Evolutionary conservation across 2,797 vertebrate species (phyloP).

Genomic region (Syngnathus rostellatus): DNA sequence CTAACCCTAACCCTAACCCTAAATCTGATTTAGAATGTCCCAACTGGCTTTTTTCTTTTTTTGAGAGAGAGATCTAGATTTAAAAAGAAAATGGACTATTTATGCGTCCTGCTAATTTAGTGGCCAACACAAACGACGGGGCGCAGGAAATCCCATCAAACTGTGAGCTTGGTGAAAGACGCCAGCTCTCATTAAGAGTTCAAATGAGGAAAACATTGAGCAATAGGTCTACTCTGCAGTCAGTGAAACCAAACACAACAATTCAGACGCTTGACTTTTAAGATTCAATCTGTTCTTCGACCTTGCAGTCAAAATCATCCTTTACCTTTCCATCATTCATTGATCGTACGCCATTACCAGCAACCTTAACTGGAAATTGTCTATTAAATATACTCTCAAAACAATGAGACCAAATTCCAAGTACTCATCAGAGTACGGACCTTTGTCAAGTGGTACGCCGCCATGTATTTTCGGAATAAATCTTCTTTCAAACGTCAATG

Average conservation of each 20-base stretch:
- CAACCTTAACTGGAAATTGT: not conserved
- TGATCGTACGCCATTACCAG: not conserved
- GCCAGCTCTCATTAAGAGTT: not conserved
- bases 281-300: not conserved
- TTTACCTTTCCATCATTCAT: not conserved
- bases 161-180: not conserved
- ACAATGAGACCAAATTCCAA: not conserved
- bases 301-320: not conserved
- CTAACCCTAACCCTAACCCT: too few species aligned
- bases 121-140: not conserved
- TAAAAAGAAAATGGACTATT: not conserved
- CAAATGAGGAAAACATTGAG: not conserved
- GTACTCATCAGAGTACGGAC: not conserved
- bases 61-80: not conserved
- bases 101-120: not conserved
- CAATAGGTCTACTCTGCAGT: too few species aligned
- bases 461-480: constrained; percentile 24
- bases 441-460: constrained; percentile 3
- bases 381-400: not conserved
- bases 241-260: not conserved
- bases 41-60: constrained; percentile 2
- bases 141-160: not conserved
- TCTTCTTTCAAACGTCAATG: constrained; percentile 37
- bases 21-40: constrained; percentile 12
- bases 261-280: not conserved